phyloP scores from a whole-genome alignment of 2,797 vertebrate genomes.

The Huso huso region DNA sequence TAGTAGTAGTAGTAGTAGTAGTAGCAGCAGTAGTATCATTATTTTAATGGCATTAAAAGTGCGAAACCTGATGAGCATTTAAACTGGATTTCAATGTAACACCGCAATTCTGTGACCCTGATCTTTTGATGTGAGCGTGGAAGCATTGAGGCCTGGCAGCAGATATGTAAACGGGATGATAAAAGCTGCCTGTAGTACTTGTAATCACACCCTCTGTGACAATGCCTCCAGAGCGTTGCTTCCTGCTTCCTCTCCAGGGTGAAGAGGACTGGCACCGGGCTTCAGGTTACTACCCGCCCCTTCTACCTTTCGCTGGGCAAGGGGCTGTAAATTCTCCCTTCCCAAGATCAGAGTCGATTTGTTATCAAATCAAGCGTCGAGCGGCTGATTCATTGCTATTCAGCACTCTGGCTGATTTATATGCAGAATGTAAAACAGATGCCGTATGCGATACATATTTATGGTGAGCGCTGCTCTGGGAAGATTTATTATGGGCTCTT shows the following conservation, averaged over 20 bases:
- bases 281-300: conserved; percentile 40
- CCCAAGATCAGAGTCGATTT: conserved; percentile 98
- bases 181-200: conserved; percentile 32
- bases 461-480: conserved; percentile 97
- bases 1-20: too few species aligned
- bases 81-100: not conserved
- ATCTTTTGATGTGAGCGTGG: not conserved
- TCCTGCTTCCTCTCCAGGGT: conserved; percentile 51
- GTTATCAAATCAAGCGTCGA: conserved; percentile 99
- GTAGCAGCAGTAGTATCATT: too few species aligned
- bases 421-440: conserved; percentile 99
- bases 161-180: conserved; percentile 26
- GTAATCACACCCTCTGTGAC: conserved; percentile 20
- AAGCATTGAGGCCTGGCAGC: not conserved
- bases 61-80: too few species aligned
- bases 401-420: conserved; percentile 96
- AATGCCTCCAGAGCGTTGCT: conserved; percentile 17
- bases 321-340: conserved; percentile 92
- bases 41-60: too few species aligned
- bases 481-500: conserved; percentile 99
- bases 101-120: not conserved
- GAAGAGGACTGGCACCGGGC: conserved; percentile 28
- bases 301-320: conserved; percentile 66
- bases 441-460: conserved; percentile 99
- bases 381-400: conserved; percentile 99